Percentiles rank a stretch among this genome's conserved stretches.
Evolutionary conservation across 2,113 vertebrate genomes (phyloP).

Genomic region (mouse (Mus musculus)): DNA sequence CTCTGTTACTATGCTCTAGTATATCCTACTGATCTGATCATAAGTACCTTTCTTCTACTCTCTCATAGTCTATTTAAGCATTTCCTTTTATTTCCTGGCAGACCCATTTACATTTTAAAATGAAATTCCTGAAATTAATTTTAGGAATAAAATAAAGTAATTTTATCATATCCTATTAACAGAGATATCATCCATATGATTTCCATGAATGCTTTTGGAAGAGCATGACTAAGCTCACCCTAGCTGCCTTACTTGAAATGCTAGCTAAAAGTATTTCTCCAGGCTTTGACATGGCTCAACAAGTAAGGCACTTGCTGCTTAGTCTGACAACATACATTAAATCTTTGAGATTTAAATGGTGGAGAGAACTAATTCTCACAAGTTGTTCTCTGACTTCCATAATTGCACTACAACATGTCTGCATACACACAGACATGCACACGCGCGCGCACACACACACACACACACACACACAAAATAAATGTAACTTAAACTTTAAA

Average conservation of each 20-base stretch:
- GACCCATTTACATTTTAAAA: conserved; percentile 8
- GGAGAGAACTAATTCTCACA: background rate
- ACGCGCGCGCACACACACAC: background rate
- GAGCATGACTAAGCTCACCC: background rate
- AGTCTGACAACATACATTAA: too few species aligned
- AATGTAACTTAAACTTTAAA: background rate
- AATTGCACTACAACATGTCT: background rate
- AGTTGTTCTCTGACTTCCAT: background rate
- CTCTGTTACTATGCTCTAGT: background rate
- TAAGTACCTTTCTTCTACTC: background rate
- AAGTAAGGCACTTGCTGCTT: background rate
- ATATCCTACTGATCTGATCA: background rate
- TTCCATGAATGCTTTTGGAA: background rate
- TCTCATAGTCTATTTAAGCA: background rate
- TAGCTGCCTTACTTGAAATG: background rate
- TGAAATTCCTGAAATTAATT: background rate
- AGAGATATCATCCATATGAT: background rate
- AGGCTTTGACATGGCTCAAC: background rate
- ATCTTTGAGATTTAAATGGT: background rate
- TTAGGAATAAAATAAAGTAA: background rate
- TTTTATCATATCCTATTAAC: background rate
- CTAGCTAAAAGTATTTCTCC: conserved; percentile 33
- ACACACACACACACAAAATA: background rate
- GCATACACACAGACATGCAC: too few species aligned
- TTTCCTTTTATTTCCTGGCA: background rate